A percentile compares a stretch with the other conserved stretches of the same genome.
Evolutionary conservation across 2,797 vertebrate genomes (phyloP).

Genomic region (Eremophila alpestris): DNA sequence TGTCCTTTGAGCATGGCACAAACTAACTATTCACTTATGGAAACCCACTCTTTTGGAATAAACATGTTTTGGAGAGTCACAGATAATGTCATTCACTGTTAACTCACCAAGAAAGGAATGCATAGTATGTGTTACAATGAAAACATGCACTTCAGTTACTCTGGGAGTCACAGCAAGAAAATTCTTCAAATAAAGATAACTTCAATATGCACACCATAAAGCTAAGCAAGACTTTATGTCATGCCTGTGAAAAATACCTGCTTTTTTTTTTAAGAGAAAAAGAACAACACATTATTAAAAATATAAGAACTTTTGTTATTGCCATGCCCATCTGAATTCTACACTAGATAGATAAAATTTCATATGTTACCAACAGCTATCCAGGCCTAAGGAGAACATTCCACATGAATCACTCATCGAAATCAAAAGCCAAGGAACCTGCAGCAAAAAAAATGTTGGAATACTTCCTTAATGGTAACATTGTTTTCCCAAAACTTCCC

Average conservation of each 20-base stretch:
- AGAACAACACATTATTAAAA: background rate
- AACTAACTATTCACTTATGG: background rate
- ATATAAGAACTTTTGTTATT: background rate
- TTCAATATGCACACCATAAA: background rate
- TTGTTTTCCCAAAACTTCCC: background rate
- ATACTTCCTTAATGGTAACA: background rate
- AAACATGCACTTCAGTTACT: background rate
- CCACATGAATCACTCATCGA: background rate
- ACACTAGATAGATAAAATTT: background rate
- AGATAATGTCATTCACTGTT: slow-evolving; percentile 15
- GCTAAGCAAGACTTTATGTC: background rate
- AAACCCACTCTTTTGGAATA: background rate
- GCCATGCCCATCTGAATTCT: background rate
- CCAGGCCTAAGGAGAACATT: background rate
- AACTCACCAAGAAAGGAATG: slow-evolving; percentile 10
- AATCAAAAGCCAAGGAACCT: background rate
- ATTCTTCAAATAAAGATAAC: slow-evolving; percentile 3
- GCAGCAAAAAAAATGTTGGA: background rate
- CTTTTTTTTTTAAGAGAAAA: background rate
- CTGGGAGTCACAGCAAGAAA: background rate
- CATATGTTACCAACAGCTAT: background rate
- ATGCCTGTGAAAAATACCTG: background rate
- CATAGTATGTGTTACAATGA: background rate
- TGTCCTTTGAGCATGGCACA: background rate
- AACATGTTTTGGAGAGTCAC: background rate